Conservation (phyloP, 2,888 invertebrate genomes). For the Amblyteles armatorius region DNA sequence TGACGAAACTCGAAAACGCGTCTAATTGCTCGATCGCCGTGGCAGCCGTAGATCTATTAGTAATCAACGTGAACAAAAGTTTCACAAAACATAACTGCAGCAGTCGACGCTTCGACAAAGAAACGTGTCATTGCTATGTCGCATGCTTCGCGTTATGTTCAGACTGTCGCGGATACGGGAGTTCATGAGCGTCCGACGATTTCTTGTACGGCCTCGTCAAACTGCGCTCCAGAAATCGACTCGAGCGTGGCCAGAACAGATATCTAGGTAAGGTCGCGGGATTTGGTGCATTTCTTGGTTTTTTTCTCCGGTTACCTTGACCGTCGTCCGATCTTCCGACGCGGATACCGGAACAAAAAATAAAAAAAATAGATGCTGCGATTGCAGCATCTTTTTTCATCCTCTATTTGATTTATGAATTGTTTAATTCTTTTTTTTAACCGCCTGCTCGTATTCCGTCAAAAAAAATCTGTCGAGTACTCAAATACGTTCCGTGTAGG, state of each 20-base stretch:
- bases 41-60: neutral
- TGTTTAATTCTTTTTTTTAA: too few species aligned
- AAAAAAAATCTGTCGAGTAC: neutral
- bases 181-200: neutral
- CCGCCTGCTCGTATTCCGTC: too few species aligned
- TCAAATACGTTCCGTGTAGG: slow-evolving; percentile 8
- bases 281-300: neutral
- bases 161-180: neutral
- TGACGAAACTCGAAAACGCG: slow-evolving; percentile 52
- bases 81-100: slow-evolving; percentile 17
- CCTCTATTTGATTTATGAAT: too few species aligned
- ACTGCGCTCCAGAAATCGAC: slow-evolving; percentile 27
- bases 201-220: slow-evolving; percentile 2
- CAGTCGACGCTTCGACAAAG: slow-evolving; percentile 23
- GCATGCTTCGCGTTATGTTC: neutral
- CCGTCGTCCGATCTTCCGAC: neutral
- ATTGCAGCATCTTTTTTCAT: neutral
- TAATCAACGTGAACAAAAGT: slow-evolving; percentile 36
- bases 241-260: neutral
- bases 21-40: slow-evolving; percentile 39
- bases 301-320: neutral
- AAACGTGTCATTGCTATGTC: slow-evolving; percentile 1
- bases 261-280: slow-evolving; percentile 28
- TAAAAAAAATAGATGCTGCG: too few species aligned
- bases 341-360: neutral